A percentile compares a stretch with the other conserved stretches of the same genome.
Evolutionary conservation across 2,888 invertebrate species (phyloP).

Genomic region (Norana najaformis): DNA sequence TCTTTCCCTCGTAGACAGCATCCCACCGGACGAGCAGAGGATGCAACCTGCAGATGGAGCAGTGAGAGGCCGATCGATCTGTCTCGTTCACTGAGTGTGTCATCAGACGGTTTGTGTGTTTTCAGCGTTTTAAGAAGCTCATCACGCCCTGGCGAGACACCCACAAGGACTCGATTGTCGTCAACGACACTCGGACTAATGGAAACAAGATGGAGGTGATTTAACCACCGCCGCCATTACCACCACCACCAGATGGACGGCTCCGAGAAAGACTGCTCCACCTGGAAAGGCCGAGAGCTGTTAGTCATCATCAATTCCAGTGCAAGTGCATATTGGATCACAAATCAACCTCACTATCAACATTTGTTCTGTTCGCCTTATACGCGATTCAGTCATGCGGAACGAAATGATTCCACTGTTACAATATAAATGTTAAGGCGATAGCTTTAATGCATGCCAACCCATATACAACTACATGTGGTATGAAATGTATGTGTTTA

Average conservation of each 20-base stretch:
- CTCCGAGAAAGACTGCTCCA: not conserved
- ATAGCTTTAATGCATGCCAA: not conserved
- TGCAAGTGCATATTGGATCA: not conserved
- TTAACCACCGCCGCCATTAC: not conserved
- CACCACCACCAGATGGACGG: not conserved
- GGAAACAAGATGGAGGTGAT: constrained; percentile 25
- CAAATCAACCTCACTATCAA: not conserved
- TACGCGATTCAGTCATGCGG: not conserved
- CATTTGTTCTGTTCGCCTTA: not conserved
- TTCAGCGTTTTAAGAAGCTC: constrained; percentile 40
- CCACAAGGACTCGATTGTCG: constrained; percentile 33
- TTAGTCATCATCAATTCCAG: not conserved
- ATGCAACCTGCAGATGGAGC: too few species aligned
- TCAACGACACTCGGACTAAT: not conserved
- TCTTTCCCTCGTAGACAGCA: too few species aligned
- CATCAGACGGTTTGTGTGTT: not conserved
- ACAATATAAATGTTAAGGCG: not conserved
- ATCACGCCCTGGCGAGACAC: constrained; percentile 42
- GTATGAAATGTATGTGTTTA: not conserved
- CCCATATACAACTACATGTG: not conserved
- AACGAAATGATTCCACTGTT: not conserved
- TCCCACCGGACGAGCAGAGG: too few species aligned
- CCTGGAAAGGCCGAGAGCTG: not conserved
- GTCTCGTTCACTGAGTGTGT: too few species aligned
- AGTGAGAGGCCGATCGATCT: too few species aligned